These are phyloP conservation scores for Poeciliopsis presidionis DNA, from an alignment of 2,797 vertebrate genomes.

Conservation along the genomic window DNA sequence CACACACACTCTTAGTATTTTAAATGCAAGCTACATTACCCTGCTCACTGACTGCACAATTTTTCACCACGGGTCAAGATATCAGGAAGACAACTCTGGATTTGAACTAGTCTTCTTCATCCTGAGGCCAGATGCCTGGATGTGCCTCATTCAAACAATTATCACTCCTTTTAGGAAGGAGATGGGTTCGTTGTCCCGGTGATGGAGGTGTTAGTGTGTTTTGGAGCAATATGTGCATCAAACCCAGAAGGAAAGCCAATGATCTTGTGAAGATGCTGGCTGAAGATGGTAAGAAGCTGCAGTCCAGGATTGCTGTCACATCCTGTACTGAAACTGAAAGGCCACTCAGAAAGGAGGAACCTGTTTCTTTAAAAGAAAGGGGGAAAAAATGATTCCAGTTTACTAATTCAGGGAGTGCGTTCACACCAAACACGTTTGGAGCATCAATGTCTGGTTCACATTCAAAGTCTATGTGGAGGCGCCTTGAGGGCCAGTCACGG, in stretches of 20 bases:
- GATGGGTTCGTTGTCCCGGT: not conserved
- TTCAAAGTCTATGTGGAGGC: too few relatives aligned
- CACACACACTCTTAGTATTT: constrained; percentile 7
- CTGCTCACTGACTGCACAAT: not conserved
- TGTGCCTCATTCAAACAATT: too few relatives aligned
- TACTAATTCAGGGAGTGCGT: not conserved
- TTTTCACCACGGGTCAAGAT: not conserved
- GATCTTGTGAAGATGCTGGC: not conserved
- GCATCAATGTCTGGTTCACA: too few relatives aligned
- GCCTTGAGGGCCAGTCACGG: too few relatives aligned
- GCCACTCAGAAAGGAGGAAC: not conserved
- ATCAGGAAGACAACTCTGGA: not conserved
- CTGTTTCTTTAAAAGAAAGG: not conserved
- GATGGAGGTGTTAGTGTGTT: not conserved
- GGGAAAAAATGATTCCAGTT: not conserved
- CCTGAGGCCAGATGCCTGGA: not conserved
- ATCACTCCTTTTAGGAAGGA: not conserved
- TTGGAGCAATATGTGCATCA: not conserved
- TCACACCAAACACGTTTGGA: too few relatives aligned
- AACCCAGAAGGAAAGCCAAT: not conserved
- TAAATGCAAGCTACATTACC: constrained; percentile 13
- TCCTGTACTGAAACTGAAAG: not conserved
- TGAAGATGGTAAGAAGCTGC: not conserved
- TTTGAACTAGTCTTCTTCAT: not conserved
- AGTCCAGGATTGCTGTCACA: not conserved